phyloP scores from a whole-genome alignment of 2,113 vertebrate species.

The Melanerpes formicivorus region DNA sequence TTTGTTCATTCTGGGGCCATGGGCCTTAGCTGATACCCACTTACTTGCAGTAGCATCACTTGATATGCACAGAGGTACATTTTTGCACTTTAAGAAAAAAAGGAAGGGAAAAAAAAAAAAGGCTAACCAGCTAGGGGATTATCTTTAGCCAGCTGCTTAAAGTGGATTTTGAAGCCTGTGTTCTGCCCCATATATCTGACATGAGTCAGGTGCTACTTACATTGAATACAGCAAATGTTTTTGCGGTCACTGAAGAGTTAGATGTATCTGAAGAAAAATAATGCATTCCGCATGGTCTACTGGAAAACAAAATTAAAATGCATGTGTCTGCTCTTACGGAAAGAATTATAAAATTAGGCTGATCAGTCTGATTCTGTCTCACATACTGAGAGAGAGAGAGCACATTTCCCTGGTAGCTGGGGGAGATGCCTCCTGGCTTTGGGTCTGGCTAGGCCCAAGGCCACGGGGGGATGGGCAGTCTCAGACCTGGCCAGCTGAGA shows the following conservation, averaged over 20 bases:
- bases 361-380: neutral
- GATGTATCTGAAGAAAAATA: neutral
- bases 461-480: too few relatives aligned
- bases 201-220: neutral
- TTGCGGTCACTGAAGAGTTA: neutral
- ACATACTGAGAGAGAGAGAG: neutral
- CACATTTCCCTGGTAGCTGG: neutral
- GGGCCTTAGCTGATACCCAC: neutral
- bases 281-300: neutral
- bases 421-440: too few relatives aligned
- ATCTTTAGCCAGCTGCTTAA: neutral
- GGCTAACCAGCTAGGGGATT: neutral
- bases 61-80: neutral
- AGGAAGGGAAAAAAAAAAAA: neutral
- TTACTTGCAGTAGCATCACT: neutral
- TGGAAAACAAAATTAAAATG: constrained; percentile 33
- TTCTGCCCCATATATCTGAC: neutral
- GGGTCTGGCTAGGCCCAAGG: too few relatives aligned
- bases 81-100: neutral
- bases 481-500: too few relatives aligned
- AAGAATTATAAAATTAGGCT: constrained; percentile 23
- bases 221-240: neutral
- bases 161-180: neutral
- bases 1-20: neutral
- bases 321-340: neutral